Percentiles rank a stretch among this genome's conserved stretches.
Evolutionary conservation across 2,888 invertebrate genomes (phyloP).

Genomic region (Hedychridium roseum): DNA sequence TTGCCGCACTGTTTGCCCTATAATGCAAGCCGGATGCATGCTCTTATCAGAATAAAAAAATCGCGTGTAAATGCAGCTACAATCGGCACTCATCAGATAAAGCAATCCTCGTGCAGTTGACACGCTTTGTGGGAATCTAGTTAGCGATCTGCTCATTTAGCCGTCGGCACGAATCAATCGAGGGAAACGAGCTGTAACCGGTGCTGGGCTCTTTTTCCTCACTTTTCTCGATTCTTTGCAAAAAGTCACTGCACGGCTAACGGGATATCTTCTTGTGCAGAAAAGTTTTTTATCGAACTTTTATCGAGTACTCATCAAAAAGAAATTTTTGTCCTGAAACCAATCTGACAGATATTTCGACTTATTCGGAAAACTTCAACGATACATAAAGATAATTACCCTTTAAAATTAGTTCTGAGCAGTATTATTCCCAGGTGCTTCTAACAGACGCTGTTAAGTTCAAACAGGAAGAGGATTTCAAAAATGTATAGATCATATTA

Average conservation of each 20-base stretch:
- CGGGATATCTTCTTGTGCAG: neutral
- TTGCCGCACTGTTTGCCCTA: conserved; percentile 5
- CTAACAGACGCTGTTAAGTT: no score
- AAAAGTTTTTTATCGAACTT: no score
- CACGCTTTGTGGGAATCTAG: conserved; percentile 19
- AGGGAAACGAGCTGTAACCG: conserved; percentile 32
- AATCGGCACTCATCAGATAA: conserved; percentile 2
- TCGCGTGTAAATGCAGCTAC: neutral
- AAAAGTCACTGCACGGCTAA: no score
- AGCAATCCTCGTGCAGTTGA: conserved; percentile 13
- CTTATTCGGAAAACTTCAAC: no score
- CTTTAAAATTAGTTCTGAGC: no score
- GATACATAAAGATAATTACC: no score
- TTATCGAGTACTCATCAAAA: no score
- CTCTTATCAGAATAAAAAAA: neutral
- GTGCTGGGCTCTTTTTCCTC: conserved; percentile 16
- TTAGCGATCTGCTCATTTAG: conserved; percentile 22
- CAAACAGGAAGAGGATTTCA: no score
- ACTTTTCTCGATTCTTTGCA: conserved; percentile 8
- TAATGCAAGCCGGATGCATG: neutral
- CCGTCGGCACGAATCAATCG: conserved; percentile 31
- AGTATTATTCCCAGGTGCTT: no score
- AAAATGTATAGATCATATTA: no score
- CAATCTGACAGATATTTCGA: no score
- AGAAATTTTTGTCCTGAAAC: no score